Evolutionary conservation across 2,797 vertebrate genomes (phyloP).

Genomic region (Heterohyrax brucei): DNA sequence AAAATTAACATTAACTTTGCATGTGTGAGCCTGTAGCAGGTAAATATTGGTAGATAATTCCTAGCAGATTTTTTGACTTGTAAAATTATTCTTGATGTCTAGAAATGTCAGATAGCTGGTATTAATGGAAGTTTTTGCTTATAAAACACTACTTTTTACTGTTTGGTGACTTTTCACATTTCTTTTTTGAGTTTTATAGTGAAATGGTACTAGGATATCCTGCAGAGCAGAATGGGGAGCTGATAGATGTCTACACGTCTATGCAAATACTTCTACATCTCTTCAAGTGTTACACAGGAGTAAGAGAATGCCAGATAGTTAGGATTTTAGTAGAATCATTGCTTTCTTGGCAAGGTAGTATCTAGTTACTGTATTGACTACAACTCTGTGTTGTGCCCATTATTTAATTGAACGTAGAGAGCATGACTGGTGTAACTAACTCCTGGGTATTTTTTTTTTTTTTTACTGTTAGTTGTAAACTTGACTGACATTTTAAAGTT

Average conservation of each 20-base stretch:
- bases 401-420: slow-evolving; percentile 75
- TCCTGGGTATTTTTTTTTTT: not conserved
- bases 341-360: slow-evolving; percentile 72
- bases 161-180: not conserved
- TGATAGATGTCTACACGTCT: not conserved
- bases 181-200: slow-evolving; percentile 22
- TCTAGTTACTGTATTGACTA: not conserved
- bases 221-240: not conserved
- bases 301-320: slow-evolving; percentile 55
- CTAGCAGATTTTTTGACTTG: slow-evolving; percentile 34
- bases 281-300: slow-evolving; percentile 55
- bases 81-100: slow-evolving; percentile 61
- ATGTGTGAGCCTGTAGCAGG: slow-evolving; percentile 1
- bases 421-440: not conserved
- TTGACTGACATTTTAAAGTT: slow-evolving; percentile 43
- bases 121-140: slow-evolving; percentile 47
- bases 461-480: slow-evolving; percentile 40
- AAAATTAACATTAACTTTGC: not conserved
- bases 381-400: slow-evolving; percentile 57
- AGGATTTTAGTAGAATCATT: slow-evolving; percentile 80
- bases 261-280: slow-evolving; percentile 7
- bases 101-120: slow-evolving; percentile 38
- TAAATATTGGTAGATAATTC: slow-evolving; percentile 4
- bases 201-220: slow-evolving; percentile 51
- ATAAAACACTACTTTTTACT: slow-evolving; percentile 2